Evolutionary conservation across 2,797 vertebrate genomes (phyloP).

Genomic region (Crenichthys baileyi): DNA sequence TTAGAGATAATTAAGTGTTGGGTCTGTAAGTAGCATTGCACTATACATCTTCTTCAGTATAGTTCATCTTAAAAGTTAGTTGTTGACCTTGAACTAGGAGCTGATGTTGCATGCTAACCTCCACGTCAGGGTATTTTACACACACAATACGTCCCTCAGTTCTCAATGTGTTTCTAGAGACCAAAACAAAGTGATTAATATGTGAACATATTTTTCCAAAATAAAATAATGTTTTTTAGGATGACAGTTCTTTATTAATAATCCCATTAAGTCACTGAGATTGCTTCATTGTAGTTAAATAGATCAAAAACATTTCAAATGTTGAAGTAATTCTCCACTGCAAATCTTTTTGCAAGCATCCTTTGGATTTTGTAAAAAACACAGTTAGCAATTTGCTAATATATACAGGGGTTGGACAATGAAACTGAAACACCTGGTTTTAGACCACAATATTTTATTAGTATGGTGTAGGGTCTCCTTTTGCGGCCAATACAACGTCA

Average conservation of each 20-base stretch:
- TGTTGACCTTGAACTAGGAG: background rate
- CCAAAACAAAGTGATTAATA: background rate
- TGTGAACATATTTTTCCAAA: background rate
- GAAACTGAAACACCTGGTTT: no score
- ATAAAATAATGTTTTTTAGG: background rate
- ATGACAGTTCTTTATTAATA: background rate
- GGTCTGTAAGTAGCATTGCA: background rate
- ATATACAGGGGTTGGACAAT: no score
- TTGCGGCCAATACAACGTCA: no score
- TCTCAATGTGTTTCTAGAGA: background rate
- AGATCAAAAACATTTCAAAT: background rate
- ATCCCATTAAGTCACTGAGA: background rate
- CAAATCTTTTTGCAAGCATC: background rate
- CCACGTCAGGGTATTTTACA: background rate
- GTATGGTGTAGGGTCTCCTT: no score
- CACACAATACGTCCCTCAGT: background rate
- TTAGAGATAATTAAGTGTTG: background rate
- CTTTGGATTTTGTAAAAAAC: background rate
- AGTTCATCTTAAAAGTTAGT: slow-evolving; percentile 1
- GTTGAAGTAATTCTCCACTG: background rate
- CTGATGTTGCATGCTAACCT: background rate
- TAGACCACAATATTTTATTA: no score
- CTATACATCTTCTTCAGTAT: background rate
- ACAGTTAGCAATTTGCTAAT: background rate
- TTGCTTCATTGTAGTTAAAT: background rate